Evolutionary conservation across 1,140 invertebrate genomes (phyloP).

Genomic region (Bombus sylvicola): DNA sequence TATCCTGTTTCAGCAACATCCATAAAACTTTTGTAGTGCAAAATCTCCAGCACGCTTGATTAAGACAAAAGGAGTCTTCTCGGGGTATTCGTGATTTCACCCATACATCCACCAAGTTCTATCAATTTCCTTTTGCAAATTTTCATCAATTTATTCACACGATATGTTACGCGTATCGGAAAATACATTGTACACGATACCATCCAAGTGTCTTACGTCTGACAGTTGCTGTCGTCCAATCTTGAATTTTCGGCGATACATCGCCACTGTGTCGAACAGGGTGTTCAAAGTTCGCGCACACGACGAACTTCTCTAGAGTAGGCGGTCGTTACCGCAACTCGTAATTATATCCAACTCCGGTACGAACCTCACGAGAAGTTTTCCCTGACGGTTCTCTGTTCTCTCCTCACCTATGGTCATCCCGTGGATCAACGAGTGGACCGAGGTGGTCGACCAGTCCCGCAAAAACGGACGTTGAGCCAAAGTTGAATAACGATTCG

Average conservation of each 20-base stretch:
- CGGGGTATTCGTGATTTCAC: too few species aligned
- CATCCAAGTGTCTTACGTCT: neutral
- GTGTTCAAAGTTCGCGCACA: conserved; percentile 17
- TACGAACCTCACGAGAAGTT: conserved; percentile 34
- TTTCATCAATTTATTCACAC: too few species aligned
- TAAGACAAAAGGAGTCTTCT: too few species aligned
- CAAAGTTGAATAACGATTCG: conserved; percentile 57
- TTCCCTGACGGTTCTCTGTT: conserved; percentile 17
- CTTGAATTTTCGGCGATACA: conserved; percentile 33
- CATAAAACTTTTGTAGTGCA: too few species aligned
- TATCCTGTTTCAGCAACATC: too few species aligned
- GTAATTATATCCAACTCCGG: conserved; percentile 66
- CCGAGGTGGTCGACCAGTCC: neutral
- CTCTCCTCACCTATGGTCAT: neutral
- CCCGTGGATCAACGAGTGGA: conserved; percentile 1
- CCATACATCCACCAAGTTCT: too few species aligned
- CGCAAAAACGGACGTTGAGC: conserved; percentile 52
- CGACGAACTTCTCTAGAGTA: conserved; percentile 31
- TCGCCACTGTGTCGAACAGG: neutral
- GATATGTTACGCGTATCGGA: too few species aligned
- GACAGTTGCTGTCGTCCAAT: conserved; percentile 7
- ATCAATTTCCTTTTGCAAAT: too few species aligned
- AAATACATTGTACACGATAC: neutral
- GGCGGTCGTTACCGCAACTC: conserved; percentile 56
- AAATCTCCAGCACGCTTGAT: too few species aligned